Evolutionary conservation across 1,140 invertebrate genomes (phyloP), one percentile per base, ranked within the genome.

Genomic region (Bombus soroeensis): DNA sequence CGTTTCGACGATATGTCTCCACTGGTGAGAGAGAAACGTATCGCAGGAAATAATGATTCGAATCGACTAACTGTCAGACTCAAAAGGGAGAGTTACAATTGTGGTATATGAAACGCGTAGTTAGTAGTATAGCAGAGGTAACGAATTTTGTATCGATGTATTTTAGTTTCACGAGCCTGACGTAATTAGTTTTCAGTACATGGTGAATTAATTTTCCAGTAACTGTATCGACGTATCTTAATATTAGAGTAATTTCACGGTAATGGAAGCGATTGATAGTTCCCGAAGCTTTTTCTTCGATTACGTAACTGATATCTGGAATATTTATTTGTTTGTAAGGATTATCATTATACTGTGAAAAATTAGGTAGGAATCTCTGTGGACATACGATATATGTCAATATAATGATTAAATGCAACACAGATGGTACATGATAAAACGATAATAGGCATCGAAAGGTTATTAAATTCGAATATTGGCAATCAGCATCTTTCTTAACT

Each of bases 31-130:
- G 28, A 43, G 64, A 25, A 71, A 57, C 28, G 78, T 71, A 39
- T 81, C 47, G 34, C 66, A 68, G 66, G 34, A 39, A 81, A 81
- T 81, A 81, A 81, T 81, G 43, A 81, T 71, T 25, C 43, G 78
- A 47, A 81, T 81, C 47, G 78, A 53, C 43, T 41, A 81, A 34
- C 43, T 81, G 78, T 71, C 78, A 22, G 12, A 34, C 39, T 5
- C 34, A 32, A 71, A 22, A 53, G 32, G 1, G 34, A 68, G 22
- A 34, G 9, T 68, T 68, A 32, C 13, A 10, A 37, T 68, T 12
- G 6, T 32, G 64, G 8, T 66, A 34, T 57, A 57, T 43, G 43
- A 22, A 13, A 25, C 41, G 15, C 3, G 66, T 43, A 22, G 39
- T 3, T 68, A 2, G n/a, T 53, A 37, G 34, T 80, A n/a, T 8